Conservation (phyloP, 2,113 vertebrate species). For the Trogon melanurus region DNA sequence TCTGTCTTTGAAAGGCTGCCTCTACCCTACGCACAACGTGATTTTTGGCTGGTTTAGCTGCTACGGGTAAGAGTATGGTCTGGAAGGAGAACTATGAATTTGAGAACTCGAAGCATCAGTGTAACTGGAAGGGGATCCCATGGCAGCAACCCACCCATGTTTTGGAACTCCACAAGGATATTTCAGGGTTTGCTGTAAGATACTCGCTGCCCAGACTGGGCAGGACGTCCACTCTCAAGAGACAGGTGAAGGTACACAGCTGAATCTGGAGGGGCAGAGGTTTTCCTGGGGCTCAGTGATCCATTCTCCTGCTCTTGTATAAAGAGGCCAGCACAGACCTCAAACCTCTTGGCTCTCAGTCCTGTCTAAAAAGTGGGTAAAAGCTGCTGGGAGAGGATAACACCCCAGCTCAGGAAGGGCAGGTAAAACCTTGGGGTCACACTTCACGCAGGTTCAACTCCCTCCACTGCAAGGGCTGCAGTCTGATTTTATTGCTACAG, state of each 20-base stretch:
- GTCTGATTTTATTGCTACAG: not conserved
- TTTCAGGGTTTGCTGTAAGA: not conserved
- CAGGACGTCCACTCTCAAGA: not conserved
- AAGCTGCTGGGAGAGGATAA: not conserved
- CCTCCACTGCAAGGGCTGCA: not conserved
- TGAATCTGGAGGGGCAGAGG: not conserved
- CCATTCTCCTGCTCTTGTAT: not conserved
- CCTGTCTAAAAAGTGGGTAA: not conserved
- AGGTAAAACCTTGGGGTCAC: not conserved
- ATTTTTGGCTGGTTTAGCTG: not conserved
- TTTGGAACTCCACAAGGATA: not conserved
- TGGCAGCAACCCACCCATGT: not conserved
- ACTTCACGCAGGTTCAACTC: accelerated
- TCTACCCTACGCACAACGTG: accelerated
- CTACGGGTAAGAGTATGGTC: not conserved
- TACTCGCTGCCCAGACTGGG: accelerated
- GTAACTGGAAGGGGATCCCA: not conserved
- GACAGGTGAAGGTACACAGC: not conserved
- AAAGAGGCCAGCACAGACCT: not conserved
- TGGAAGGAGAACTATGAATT: not conserved
- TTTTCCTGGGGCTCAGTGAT: not conserved
- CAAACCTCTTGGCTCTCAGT: not conserved
- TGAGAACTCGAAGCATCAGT: not conserved
- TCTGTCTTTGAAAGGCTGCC: not conserved
- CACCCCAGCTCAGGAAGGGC: not conserved